These are phyloP conservation scores for Nothoprocta perdicaria DNA, from an alignment of 2,113 vertebrate genomes.

Conservation along the genomic window DNA sequence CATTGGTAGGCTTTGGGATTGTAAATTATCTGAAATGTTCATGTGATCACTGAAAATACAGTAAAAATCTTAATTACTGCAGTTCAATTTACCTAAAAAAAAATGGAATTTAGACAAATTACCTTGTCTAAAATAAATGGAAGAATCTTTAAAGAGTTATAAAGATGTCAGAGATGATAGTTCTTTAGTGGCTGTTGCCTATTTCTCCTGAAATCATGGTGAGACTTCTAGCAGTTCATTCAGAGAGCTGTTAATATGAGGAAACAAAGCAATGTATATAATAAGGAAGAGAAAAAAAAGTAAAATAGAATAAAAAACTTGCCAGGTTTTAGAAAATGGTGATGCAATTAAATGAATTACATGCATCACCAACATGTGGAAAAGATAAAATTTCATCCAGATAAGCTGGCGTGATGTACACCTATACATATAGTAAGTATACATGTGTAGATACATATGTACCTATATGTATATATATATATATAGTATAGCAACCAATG, in stretches of 20 bases:
- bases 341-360: background rate
- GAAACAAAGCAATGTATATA: background rate
- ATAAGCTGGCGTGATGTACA: background rate
- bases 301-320: background rate
- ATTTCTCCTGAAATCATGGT: background rate
- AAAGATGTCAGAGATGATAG: background rate
- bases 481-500: background rate
- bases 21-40: background rate
- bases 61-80: background rate
- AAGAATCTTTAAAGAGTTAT: background rate
- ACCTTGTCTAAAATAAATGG: background rate
- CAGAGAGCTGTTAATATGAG: background rate
- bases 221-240: background rate
- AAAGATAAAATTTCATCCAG: background rate
- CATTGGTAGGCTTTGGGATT: background rate
- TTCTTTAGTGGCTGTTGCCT: background rate
- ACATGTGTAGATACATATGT: no score
- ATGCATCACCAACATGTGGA: background rate
- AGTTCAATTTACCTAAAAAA: background rate
- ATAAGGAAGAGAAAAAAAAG: background rate
- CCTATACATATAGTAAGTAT: background rate
- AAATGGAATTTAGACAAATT: no score
- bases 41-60: background rate
- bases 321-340: background rate
- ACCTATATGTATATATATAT: no score